Evolutionary conservation across 1,140 invertebrate genomes (phyloP).

Genomic region (Aleiodes sp.): DNA sequence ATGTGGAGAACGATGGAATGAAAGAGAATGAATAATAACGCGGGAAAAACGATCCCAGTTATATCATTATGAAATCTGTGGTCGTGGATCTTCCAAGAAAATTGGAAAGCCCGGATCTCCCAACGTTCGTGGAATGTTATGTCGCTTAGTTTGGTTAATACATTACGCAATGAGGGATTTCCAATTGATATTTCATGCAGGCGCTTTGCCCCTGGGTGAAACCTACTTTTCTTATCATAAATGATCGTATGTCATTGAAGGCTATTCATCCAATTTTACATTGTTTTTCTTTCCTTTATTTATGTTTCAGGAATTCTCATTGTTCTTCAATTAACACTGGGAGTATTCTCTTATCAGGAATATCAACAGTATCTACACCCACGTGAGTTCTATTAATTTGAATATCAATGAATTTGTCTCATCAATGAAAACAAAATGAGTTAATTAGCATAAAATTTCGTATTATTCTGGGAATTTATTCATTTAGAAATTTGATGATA

Average conservation of each 20-base stretch:
- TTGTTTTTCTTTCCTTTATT: neutral
- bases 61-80: constrained; percentile 18
- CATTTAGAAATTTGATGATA: too few species aligned
- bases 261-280: neutral
- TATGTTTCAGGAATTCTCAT: constrained; percentile 3
- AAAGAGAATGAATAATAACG: neutral
- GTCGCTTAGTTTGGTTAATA: neutral
- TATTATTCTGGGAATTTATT: too few species aligned
- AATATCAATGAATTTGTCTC: too few species aligned
- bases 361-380: constrained; percentile 1
- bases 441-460: too few species aligned
- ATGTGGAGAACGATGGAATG: too few species aligned
- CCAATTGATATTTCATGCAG: neutral
- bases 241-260: too few species aligned
- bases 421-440: too few species aligned
- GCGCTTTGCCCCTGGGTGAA: neutral
- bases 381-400: too few species aligned
- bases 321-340: neutral
- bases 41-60: neutral
- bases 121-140: neutral
- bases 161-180: constrained; percentile 6
- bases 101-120: constrained; percentile 29
- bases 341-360: neutral
- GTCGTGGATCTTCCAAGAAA: constrained; percentile 15
- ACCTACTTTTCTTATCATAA: constrained; percentile 9